Conservation (phyloP, 2,888 invertebrate species). For the Scaptomyza flava region DNA sequence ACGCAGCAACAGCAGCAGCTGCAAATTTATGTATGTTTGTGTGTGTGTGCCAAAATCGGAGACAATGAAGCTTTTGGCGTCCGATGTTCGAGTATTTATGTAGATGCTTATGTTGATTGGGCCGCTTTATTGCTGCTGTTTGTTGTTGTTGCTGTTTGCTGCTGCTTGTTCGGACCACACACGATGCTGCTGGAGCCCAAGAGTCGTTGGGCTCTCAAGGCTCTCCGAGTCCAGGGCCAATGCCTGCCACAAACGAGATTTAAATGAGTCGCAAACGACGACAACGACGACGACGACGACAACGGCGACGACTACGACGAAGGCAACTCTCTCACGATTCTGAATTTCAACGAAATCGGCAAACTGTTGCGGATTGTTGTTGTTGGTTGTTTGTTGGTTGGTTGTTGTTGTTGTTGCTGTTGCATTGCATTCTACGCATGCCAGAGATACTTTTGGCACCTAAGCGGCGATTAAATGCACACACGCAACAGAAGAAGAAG, state of each 20-base stretch:
- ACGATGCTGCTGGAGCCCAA: slow-evolving; percentile 56
- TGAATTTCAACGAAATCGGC: slow-evolving; percentile 77
- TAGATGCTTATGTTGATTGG: slow-evolving; percentile 69
- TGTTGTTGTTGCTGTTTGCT: slow-evolving; percentile 29
- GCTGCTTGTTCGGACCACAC: slow-evolving; percentile 65
- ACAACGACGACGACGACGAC: slow-evolving; percentile 36
- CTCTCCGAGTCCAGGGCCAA: slow-evolving; percentile 33
- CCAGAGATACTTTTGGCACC: slow-evolving; percentile 81
- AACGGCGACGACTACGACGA: slow-evolving; percentile 42
- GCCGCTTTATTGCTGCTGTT: slow-evolving; percentile 47
- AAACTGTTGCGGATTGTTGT: slow-evolving; percentile 46
- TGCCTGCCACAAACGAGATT: slow-evolving; percentile 77
- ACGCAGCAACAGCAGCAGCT: slow-evolving; percentile 21
- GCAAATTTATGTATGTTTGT: neutral
- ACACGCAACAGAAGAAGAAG: slow-evolving; percentile 47
- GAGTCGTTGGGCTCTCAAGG: slow-evolving; percentile 37
- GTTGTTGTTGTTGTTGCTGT: slow-evolving; percentile 23
- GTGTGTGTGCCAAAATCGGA: slow-evolving; percentile 11
- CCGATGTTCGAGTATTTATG: slow-evolving; percentile 55
- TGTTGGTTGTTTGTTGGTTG: slow-evolving; percentile 13
- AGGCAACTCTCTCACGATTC: slow-evolving; percentile 76
- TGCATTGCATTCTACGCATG: slow-evolving; percentile 73
- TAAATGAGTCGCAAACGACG: slow-evolving; percentile 76
- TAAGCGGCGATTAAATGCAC: slow-evolving; percentile 77
- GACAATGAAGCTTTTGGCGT: slow-evolving; percentile 57